Evolutionary conservation across 30 jellyfish, hydroid and myxozoan species (phyloP).

Genomic region (Catostylus mosaicus): DNA sequence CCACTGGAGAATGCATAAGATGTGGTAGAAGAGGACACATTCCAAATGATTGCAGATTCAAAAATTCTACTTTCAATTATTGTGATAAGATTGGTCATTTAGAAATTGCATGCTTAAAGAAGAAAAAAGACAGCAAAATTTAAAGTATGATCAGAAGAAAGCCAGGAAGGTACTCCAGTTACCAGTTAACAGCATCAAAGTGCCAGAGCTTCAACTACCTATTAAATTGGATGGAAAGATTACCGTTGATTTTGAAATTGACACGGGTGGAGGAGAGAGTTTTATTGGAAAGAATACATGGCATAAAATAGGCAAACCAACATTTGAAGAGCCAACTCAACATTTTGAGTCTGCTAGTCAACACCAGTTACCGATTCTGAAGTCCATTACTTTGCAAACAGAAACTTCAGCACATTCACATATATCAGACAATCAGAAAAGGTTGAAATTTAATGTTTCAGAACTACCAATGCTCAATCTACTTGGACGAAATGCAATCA

Average conservation of each 20-base stretch:
- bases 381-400: too few species aligned
- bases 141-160: too few species aligned
- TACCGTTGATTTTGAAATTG: too few species aligned
- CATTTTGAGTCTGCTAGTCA: too few species aligned
- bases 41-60: conserved; percentile 30
- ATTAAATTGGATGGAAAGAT: too few species aligned
- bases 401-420: too few species aligned
- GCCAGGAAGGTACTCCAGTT: too few species aligned
- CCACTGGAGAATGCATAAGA: background rate
- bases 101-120: conserved; percentile 17
- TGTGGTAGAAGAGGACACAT: conserved; percentile 1
- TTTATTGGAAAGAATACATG: conserved; percentile 14
- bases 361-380: too few species aligned
- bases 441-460: conserved; percentile 20
- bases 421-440: too few species aligned
- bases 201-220: too few species aligned
- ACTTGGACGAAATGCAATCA: conserved; percentile 20
- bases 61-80: conserved; percentile 14
- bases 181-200: too few species aligned
- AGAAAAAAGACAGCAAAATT: background rate
- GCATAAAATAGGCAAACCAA: conserved; percentile 39
- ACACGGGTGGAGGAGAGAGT: conserved; percentile 36
- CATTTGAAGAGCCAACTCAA: too few species aligned
- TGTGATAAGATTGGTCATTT: conserved; percentile 38
- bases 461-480: conserved; percentile 35